phyloP scores from a whole-genome alignment of 2,113 vertebrate species.

The Leucosticte australis region DNA sequence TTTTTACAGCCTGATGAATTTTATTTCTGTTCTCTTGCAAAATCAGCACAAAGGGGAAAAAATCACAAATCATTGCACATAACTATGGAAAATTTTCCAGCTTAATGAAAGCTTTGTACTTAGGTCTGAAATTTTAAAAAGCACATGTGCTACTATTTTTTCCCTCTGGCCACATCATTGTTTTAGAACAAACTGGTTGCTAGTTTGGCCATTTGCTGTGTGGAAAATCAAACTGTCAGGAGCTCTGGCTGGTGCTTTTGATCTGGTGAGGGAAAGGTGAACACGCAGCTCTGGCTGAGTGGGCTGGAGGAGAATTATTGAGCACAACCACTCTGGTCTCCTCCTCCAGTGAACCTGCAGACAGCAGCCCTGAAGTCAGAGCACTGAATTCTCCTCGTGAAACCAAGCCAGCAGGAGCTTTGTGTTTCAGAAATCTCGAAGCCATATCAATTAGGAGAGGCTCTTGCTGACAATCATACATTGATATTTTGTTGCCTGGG shows the following conservation, averaged over 20 bases:
- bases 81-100: not conserved
- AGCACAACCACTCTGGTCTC: not conserved
- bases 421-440: not conserved
- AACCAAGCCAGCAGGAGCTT: not conserved
- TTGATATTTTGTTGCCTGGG: not conserved
- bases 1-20: conserved; percentile 35
- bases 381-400: not conserved
- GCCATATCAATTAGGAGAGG: not conserved
- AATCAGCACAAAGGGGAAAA: not conserved
- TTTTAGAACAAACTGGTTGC: not conserved
- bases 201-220: not conserved
- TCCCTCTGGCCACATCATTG: not conserved
- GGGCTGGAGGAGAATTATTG: not conserved
- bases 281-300: not conserved
- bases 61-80: not conserved
- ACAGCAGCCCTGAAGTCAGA: not conserved
- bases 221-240: not conserved
- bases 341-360: not conserved
- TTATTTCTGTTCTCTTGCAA: conserved; percentile 10
- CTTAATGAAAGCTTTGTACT: not conserved
- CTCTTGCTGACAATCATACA: not conserved
- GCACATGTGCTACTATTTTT: not conserved
- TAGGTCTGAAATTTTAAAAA: not conserved
- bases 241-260: not conserved
- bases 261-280: not conserved